Base-by-base conservation (phyloP, 2,113 vertebrate species). In the Anguilla japonica region DNA sequence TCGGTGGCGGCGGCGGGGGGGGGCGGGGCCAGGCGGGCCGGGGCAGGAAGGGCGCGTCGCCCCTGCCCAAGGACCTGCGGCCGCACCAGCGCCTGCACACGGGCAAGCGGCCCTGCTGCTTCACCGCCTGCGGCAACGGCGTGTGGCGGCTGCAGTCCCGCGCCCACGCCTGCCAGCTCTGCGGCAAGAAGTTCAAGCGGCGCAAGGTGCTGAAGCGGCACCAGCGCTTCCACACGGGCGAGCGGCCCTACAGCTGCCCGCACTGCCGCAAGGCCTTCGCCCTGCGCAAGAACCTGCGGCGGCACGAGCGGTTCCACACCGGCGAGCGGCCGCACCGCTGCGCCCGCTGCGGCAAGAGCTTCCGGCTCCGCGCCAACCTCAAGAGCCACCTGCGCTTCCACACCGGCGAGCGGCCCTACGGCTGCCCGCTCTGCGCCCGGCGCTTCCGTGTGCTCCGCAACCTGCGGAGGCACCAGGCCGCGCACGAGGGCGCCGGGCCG, bases 61-160 rank as follows among this genome's bases (percentile, higher is more conserved):
- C 57, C 29, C 29, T 89, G 41, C 94, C 92, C 9, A 94, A 92
- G 91, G 95, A 95, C 78, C 91, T 96, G 22, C 93, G 94, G 8
- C 87, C 41, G 26, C 95, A 96, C 85, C 94, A 94, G 46, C 86
- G 93, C 13, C 82, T 86, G 11, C 95, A 96, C 91, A 96, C 94
- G 0, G 95, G 95, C 20, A 93, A 90, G 6, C 93, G 95, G 15
- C 92, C 95, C 67, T 96, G 95, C 90, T 95, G 95, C 89, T 96
- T 93, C 89, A 90, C 89, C 2, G 83, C 82, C 0, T 93, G 93
- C 5, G 92, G 81, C 16, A 83, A 91, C 0, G 92, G 90, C 2
- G 20, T 95, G 0, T 95, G 95, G 95, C 94, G 91, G 14, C 91
- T 95, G 0, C 93, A 91, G 60, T 87, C 87, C 16, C 89, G 91